Evolutionary conservation across 2,797 vertebrate species (phyloP), one percentile per base, ranked within the genome.

Genomic region (Synaphobranchus kaupii): DNA sequence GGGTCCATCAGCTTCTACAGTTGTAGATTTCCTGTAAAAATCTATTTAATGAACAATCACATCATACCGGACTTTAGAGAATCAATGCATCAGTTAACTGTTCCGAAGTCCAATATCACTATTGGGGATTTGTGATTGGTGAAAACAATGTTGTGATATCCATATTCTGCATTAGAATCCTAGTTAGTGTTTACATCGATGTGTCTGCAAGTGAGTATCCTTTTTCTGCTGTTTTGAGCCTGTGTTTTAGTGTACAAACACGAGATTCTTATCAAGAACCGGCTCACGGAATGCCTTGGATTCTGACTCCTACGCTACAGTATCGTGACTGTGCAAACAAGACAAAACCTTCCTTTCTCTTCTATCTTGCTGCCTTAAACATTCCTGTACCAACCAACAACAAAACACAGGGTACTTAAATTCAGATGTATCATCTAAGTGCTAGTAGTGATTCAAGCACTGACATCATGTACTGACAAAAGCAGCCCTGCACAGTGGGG

Each of bases 241-340:
- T 76, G 73, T 76, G 73, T 76, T 34, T 44, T 76, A 44, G 73
- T 44, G 17, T 12, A 28, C 39, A 76, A 39, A 44, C 15, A 76
- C 68, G 17, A n/a, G 15, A 15, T 34, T 76, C 31, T 44, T 20
- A 76, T 44, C 34, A 39, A 76, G 73, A 44, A 76, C 73, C 44
- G 73, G 20, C 73, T 76, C 13, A 17, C 44, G 48, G 80, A 47
- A 84, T 87, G 86, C 81, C 60, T 84, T 84, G 34, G 86, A 87
- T 87, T 84, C 86, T 66, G 20, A 87, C 82, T 84, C 86, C 86
- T 84, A 66, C 66, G 34, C 68, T 87, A 50, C 50, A 52, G 54
- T 87, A 58, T 73, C 47, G 71, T 76, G 9, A 84, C 66, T 84
- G 82, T 87, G 86, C 82, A 48, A 68, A 4, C 50, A 63, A 83